A percentile compares a stretch with the other conserved stretches of the same genome.
Conservation (phyloP, 1,140 invertebrate genomes). For the Drosophila chauvacae region DNA sequence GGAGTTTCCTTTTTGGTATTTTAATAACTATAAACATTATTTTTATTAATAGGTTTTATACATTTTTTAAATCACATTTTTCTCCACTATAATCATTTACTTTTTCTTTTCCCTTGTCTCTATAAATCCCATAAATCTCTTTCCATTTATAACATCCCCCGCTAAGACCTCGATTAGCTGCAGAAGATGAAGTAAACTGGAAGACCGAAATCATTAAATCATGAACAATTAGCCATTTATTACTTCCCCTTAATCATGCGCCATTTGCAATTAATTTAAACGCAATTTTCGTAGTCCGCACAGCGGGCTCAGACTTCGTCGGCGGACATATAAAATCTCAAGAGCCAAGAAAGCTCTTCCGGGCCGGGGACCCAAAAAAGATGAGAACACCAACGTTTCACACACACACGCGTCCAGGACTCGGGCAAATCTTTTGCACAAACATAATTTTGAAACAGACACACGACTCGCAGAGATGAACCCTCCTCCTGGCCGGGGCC, state of each 20-base stretch:
- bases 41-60: not conserved
- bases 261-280: slow-evolving; percentile 83
- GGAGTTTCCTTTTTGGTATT: no score
- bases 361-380: slow-evolving; percentile 46
- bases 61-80: no score
- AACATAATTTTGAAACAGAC: slow-evolving; percentile 83
- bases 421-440: slow-evolving; percentile 78
- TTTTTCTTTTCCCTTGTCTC: not conserved
- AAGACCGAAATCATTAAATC: slow-evolving; percentile 72
- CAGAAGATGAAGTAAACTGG: slow-evolving; percentile 29
- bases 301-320: slow-evolving; percentile 44
- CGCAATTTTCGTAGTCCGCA: slow-evolving; percentile 74
- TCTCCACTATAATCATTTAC: not conserved
- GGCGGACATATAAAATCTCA: slow-evolving; percentile 62
- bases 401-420: slow-evolving; percentile 14
- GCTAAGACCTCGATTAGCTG: slow-evolving; percentile 17
- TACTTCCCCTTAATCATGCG: slow-evolving; percentile 81
- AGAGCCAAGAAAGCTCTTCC: slow-evolving; percentile 60
- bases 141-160: slow-evolving; percentile 1
- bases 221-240: slow-evolving; percentile 78
- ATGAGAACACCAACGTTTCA: slow-evolving; percentile 40
- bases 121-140: slow-evolving; percentile 2
- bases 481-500: slow-evolving; percentile 3
- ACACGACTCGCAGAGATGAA: slow-evolving; percentile 57
- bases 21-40: no score